Conservation (phyloP, 2,797 vertebrate genomes). For the Mus caroli region DNA sequence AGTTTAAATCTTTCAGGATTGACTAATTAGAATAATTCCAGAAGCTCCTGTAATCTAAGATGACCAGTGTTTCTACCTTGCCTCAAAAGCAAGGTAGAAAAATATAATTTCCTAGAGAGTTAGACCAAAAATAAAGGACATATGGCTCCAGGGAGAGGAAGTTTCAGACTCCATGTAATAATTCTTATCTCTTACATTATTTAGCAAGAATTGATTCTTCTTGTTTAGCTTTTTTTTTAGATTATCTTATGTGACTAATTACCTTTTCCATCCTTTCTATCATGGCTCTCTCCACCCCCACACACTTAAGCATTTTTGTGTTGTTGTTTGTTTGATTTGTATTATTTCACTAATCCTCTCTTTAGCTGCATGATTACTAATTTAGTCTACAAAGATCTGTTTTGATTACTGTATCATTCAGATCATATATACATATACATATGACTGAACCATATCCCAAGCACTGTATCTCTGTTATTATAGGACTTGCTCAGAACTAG, state of each 20-base stretch:
- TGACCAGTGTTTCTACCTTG: neutral
- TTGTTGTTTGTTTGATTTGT: neutral
- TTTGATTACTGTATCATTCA: neutral
- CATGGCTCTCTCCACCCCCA: neutral
- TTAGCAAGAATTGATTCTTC: neutral
- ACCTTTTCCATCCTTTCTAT: neutral
- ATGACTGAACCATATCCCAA: neutral
- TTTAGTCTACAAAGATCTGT: neutral
- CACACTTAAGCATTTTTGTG: neutral
- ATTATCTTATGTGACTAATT: neutral
- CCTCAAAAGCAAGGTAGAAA: neutral
- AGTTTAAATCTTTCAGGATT: neutral
- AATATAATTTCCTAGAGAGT: neutral
- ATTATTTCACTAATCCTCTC: neutral
- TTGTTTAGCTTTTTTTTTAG: neutral
- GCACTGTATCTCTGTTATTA: neutral
- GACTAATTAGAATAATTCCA: neutral
- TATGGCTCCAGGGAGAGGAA: neutral
- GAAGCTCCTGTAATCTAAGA: no score
- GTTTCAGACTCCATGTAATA: neutral
- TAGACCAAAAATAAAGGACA: no score
- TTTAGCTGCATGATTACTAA: neutral
- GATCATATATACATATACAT: neutral
- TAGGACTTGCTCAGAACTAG: neutral
- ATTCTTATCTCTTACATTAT: neutral